Conservation (phyloP, 2,888 invertebrate species). For the Criorhina ranunculi region DNA sequence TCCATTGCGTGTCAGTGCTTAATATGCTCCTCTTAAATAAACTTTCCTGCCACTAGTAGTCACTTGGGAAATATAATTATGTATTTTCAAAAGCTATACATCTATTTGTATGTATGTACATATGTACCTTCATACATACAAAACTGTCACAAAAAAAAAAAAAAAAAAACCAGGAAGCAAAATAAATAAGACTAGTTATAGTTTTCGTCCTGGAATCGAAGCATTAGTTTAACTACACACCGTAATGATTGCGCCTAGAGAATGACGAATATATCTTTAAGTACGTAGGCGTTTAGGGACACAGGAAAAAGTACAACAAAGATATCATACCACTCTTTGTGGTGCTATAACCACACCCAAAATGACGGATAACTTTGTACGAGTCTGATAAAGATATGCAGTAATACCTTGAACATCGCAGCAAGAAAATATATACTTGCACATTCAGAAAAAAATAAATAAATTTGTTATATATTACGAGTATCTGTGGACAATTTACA, state of each 20-base stretch:
- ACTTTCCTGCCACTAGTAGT: constrained; percentile 24
- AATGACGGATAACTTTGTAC: constrained; percentile 24
- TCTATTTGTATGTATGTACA: neutral
- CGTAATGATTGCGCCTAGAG: constrained; percentile 26
- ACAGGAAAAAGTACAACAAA: constrained; percentile 18
- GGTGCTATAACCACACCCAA: constrained; percentile 34
- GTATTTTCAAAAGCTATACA: constrained; percentile 40
- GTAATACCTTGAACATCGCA: constrained; percentile 4
- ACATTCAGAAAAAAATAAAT: constrained; percentile 15
- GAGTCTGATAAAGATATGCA: constrained; percentile 27
- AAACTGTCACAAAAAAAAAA: constrained; percentile 7
- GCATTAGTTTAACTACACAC: constrained; percentile 45
- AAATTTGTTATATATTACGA: constrained; percentile 58
- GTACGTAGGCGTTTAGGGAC: constrained; percentile 33
- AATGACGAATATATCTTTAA: constrained; percentile 23
- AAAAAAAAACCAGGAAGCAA: neutral
- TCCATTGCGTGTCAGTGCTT: constrained; percentile 55
- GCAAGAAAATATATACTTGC: neutral
- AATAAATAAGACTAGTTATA: constrained; percentile 6
- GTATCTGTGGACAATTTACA: constrained; percentile 53
- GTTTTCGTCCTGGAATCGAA: constrained; percentile 40
- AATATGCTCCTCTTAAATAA: constrained; percentile 42
- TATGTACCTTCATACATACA: too few species aligned
- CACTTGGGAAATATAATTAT: constrained; percentile 61
- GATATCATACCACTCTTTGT: neutral